phyloP scores from a whole-genome alignment of 2,113 vertebrate species.

The Caretta caretta region DNA sequence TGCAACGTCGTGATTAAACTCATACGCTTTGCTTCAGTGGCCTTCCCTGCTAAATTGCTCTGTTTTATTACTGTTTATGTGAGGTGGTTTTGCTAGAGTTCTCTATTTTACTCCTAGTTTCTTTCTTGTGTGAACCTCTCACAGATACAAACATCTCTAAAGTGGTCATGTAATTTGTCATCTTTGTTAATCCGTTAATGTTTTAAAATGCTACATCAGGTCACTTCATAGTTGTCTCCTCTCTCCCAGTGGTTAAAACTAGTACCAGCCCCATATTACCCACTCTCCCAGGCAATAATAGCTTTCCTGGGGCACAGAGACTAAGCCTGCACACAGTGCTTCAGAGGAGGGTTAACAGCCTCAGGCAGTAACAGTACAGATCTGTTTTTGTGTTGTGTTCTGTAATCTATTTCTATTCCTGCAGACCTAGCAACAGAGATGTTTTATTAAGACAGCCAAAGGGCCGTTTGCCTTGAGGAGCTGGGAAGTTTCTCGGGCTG shows the following conservation, averaged over 20 bases:
- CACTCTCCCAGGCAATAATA: neutral
- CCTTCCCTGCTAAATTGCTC: neutral
- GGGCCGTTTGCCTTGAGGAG: neutral
- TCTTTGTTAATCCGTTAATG: neutral
- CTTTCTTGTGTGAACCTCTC: neutral
- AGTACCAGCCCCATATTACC: neutral
- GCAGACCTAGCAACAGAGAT: neutral
- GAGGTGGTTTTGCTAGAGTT: neutral
- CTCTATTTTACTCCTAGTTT: neutral
- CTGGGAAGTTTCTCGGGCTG: neutral
- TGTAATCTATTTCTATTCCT: neutral
- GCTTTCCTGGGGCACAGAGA: neutral
- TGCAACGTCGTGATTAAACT: neutral
- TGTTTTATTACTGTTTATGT: neutral
- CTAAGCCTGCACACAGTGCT: neutral
- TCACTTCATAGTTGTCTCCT: neutral
- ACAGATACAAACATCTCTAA: neutral
- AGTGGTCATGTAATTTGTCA: neutral
- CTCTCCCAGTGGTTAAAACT: neutral
- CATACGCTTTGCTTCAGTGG: neutral
- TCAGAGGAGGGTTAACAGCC: neutral
- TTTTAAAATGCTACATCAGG: neutral
- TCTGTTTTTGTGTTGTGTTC: neutral
- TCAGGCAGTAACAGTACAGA: neutral
- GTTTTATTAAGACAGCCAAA: neutral